Percentiles rank a stretch among this genome's conserved stretches.
These are phyloP conservation scores for Xenops minutus DNA, from an alignment of 2,797 vertebrate species.

Conservation along the genomic window DNA sequence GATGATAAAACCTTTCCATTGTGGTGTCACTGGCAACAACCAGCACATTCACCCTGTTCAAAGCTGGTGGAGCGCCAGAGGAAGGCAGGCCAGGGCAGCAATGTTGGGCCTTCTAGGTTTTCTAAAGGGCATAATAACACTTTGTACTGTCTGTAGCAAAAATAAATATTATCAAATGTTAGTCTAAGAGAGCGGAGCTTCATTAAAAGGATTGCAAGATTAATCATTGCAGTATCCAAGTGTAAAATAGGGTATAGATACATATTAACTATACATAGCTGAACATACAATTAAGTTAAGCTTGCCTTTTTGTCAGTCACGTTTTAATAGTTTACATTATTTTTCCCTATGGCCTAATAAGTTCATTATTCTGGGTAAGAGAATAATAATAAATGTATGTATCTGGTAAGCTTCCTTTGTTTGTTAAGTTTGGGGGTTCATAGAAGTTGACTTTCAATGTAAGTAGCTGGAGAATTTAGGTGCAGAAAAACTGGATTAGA, in stretches of 20 bases:
- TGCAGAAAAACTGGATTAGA: neutral
- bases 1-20: neutral
- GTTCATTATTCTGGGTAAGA: neutral
- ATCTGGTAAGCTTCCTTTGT: neutral
- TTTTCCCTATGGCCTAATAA: neutral
- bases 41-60: fast-evolving
- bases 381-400: neutral
- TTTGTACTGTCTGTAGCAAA: neutral
- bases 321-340: neutral
- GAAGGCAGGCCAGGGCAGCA: neutral
- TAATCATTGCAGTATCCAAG: neutral
- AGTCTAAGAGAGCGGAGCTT: neutral
- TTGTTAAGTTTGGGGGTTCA: neutral
- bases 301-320: neutral
- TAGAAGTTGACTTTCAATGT: neutral
- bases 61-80: neutral
- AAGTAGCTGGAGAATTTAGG: neutral
- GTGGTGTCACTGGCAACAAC: neutral
- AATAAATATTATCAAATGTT: neutral
- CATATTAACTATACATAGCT: neutral
- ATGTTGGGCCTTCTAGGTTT: neutral
- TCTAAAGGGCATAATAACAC: neutral
- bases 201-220: neutral
- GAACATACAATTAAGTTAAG: neutral
- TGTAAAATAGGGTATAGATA: neutral